phyloP scores from a whole-genome alignment of 2,888 invertebrate genomes.

The Herminia tarsipennalis region DNA sequence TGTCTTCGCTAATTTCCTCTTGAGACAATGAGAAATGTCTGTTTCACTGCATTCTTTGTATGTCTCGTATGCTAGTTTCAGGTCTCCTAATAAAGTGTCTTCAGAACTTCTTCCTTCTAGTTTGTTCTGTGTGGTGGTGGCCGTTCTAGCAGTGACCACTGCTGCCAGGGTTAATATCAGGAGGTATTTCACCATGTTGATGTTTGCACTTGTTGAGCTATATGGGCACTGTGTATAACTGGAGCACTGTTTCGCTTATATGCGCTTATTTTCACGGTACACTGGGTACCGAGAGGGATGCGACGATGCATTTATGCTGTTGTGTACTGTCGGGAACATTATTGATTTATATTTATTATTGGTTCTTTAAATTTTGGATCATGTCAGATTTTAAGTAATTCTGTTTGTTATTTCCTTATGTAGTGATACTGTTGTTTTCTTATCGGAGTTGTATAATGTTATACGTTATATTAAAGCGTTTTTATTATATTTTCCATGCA shows the following conservation, averaged over 20 bases:
- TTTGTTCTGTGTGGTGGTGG: conserved; percentile 78
- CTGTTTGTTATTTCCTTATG: too few relatives aligned
- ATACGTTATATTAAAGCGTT: too few relatives aligned
- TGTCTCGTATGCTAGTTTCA: conserved; percentile 90
- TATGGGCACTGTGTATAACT: conserved; percentile 78
- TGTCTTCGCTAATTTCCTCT: conserved; percentile 91
- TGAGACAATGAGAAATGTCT: conserved; percentile 90
- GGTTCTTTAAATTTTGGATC: not conserved
- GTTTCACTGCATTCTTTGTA: conserved; percentile 92
- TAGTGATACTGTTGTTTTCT: too few relatives aligned
- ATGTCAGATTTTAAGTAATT: too few relatives aligned
- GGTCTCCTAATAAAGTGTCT: conserved; percentile 86
- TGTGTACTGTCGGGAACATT: conserved; percentile 50
- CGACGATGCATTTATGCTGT: conserved; percentile 78
- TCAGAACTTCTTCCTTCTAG: conserved; percentile 76
- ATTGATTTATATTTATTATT: conserved; percentile 15
- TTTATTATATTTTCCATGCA: too few relatives aligned
- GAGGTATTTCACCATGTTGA: conserved; percentile 86
- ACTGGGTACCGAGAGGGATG: conserved; percentile 80
- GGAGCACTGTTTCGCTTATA: conserved; percentile 79
- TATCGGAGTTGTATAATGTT: too few relatives aligned
- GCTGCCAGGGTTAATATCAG: conserved; percentile 84
- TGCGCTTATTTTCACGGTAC: conserved; percentile 82
- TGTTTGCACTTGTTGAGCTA: conserved; percentile 71
- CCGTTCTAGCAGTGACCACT: conserved; percentile 81